These are phyloP conservation scores for Ammodytes marinus DNA, from an alignment of 2,113 vertebrate genomes.

Conservation along the genomic window DNA sequence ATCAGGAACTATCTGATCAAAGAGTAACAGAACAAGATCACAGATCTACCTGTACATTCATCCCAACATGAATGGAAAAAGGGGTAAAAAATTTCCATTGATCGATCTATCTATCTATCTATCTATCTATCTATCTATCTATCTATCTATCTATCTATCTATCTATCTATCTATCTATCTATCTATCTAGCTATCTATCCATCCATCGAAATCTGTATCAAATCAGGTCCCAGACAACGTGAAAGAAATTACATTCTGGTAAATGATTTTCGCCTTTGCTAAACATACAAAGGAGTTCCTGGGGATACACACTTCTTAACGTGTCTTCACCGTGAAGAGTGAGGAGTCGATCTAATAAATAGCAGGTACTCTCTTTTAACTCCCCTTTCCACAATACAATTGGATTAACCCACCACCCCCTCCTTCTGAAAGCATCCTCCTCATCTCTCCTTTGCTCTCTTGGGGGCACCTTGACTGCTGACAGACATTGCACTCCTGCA, in stretches of 20 bases:
- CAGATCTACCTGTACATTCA: not conserved
- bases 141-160: too few species aligned
- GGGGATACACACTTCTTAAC: slow-evolving; percentile 8
- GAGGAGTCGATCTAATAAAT: slow-evolving; percentile 61
- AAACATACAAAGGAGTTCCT: not conserved
- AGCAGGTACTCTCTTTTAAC: slow-evolving; percentile 46
- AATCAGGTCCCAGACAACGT: not conserved
- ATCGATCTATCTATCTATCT: too few species aligned
- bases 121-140: too few species aligned
- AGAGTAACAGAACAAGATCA: not conserved
- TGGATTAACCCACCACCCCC: slow-evolving; percentile 54
- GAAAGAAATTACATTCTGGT: not conserved
- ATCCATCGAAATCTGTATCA: too few species aligned
- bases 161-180: too few species aligned
- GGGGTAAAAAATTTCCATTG: too few species aligned
- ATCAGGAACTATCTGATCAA: not conserved
- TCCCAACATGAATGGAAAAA: too few species aligned
- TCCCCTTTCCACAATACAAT: slow-evolving; percentile 47
- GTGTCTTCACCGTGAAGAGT: slow-evolving; percentile 19
- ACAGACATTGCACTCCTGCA: slow-evolving; percentile 51
- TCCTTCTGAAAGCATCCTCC: slow-evolving; percentile 45
- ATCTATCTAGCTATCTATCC: too few species aligned
- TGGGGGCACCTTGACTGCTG: slow-evolving; percentile 73
- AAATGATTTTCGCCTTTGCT: not conserved
- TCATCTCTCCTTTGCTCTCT: slow-evolving; percentile 57